These are phyloP conservation scores for Carterocephalus palaemon DNA, from an alignment of 2,888 invertebrate species.

Conservation along the genomic window DNA sequence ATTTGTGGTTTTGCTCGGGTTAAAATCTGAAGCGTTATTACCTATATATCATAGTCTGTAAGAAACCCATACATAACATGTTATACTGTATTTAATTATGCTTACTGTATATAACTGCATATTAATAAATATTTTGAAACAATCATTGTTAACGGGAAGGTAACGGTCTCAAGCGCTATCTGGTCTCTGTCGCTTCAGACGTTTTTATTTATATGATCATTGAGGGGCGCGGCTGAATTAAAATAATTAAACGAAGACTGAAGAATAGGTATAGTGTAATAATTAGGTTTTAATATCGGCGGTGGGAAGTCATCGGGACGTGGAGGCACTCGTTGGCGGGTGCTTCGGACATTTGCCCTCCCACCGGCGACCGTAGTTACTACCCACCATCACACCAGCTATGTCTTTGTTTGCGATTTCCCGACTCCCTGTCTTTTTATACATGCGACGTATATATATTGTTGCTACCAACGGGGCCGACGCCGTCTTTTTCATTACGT, in stretches of 20 bases:
- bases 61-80: slow-evolving; percentile 1
- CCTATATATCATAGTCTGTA: slow-evolving; percentile 6
- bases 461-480: slow-evolving; percentile 18
- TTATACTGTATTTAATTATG: slow-evolving; percentile 14
- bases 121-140: slow-evolving; percentile 12
- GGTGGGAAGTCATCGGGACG: slow-evolving; percentile 43
- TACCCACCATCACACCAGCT: slow-evolving; percentile 26
- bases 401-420: slow-evolving; percentile 21
- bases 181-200: slow-evolving; percentile 28
- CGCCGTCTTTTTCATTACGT: slow-evolving; percentile 27
- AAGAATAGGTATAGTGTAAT: slow-evolving; percentile 75
- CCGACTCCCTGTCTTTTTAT: slow-evolving; percentile 18
- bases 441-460: slow-evolving; percentile 10
- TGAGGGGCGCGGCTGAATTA: slow-evolving; percentile 48
- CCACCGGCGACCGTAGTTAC: slow-evolving; percentile 27
- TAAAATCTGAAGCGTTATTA: not conserved
- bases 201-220: slow-evolving; percentile 23
- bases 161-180: slow-evolving; percentile 27
- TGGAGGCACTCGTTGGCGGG: slow-evolving; percentile 24
- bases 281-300: slow-evolving; percentile 64
- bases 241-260: slow-evolving; percentile 76
- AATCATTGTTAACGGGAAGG: slow-evolving; percentile 28
- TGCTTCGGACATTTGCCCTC: slow-evolving; percentile 1
- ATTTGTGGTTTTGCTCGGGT: slow-evolving; percentile 14
- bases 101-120: slow-evolving; percentile 17